Percentiles rank a stretch among this genome's conserved stretches.
Conservation (phyloP, 37 sponge, comb jelly and placozoan species). For the Agelas oroides region DNA sequence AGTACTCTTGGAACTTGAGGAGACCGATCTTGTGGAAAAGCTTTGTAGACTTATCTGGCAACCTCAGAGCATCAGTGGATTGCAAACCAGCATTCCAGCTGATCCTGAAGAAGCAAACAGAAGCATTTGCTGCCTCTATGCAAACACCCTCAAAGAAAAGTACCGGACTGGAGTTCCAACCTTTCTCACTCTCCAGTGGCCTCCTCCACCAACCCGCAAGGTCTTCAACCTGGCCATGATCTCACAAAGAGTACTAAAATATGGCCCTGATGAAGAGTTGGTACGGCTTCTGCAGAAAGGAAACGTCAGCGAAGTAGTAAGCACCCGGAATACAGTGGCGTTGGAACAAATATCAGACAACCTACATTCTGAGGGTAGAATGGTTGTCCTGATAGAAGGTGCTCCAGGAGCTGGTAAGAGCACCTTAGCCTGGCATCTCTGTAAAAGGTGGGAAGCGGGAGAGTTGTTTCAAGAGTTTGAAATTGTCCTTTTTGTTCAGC, state of each 20-base stretch:
- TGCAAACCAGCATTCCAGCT: too few species aligned
- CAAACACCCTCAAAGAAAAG: neutral
- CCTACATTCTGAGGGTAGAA: neutral
- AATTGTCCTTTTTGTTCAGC: neutral
- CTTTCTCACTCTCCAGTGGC: neutral
- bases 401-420: conserved; percentile 22
- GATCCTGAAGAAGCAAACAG: too few species aligned
- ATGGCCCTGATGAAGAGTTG: neutral
- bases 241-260: neutral
- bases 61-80: too few species aligned
- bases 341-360: neutral
- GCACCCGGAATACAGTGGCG: neutral
- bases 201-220: neutral
- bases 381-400: neutral
- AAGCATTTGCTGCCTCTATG: neutral
- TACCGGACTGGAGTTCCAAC: neutral
- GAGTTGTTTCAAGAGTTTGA: conserved; percentile 7
- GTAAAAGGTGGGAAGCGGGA: neutral
- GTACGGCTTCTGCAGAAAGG: neutral
- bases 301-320: neutral
- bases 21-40: neutral
- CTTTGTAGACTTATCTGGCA: too few species aligned
- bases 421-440: neutral
- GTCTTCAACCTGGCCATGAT: conserved; percentile 1
- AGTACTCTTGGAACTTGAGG: neutral